Evolutionary conservation across 2,113 vertebrate genomes (phyloP).

Genomic region (Herpailurus yagouaroundi): DNA sequence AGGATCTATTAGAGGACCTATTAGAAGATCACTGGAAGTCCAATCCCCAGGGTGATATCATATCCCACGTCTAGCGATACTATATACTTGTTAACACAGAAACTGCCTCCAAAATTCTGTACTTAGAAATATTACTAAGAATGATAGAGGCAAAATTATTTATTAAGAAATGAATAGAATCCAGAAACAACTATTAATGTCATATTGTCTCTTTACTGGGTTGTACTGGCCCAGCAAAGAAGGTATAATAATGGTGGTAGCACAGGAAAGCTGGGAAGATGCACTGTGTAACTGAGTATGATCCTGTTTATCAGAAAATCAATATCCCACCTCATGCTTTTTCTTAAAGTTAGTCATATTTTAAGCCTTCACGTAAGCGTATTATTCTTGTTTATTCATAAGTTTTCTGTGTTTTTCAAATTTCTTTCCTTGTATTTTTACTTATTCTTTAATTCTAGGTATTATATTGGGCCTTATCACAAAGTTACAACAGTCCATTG

Average conservation of each 20-base stretch:
- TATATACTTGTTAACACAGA: background rate
- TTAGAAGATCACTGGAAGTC: background rate
- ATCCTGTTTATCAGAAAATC: slow-evolving; percentile 45
- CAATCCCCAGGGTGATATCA: background rate
- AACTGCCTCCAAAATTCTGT: slow-evolving; percentile 44
- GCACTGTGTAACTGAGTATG: background rate
- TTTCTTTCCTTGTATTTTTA: slow-evolving; percentile 71
- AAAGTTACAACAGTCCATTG: slow-evolving; percentile 51
- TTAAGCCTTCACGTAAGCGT: slow-evolving; percentile 68
- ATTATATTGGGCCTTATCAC: slow-evolving; percentile 62
- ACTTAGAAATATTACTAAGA: slow-evolving; percentile 40
- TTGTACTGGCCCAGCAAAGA: slow-evolving; percentile 16
- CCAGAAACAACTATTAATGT: slow-evolving; percentile 46
- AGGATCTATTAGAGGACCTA: too few species aligned
- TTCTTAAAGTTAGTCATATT: slow-evolving; percentile 59
- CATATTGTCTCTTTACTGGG: background rate
- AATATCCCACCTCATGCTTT: background rate
- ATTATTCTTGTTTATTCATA: slow-evolving; percentile 68
- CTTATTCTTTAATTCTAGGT: slow-evolving; percentile 74
- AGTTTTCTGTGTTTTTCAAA: slow-evolving; percentile 66
- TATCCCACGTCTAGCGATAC: background rate
- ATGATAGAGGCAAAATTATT: slow-evolving; percentile 54
- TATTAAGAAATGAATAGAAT: slow-evolving; percentile 57
- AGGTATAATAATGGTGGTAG: background rate
- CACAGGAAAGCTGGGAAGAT: background rate